These are phyloP conservation scores for Thymelicus sylvestris DNA, from an alignment of 2,888 invertebrate genomes.

Conservation along the genomic window DNA sequence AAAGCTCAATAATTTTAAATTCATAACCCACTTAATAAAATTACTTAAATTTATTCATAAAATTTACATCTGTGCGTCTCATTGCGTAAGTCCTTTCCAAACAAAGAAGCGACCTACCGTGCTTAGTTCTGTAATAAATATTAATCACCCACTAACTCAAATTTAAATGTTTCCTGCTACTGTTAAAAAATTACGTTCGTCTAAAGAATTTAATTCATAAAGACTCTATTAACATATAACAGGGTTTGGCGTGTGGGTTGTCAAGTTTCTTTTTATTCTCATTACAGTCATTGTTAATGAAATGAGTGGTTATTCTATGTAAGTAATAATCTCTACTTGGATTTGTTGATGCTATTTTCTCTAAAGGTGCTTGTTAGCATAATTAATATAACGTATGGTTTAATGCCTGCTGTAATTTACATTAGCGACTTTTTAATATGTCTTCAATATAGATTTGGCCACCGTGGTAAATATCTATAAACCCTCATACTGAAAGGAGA, in stretches of 20 bases:
- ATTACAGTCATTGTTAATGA: constrained; percentile 45
- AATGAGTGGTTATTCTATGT: constrained; percentile 39
- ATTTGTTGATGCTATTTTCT: constrained; percentile 15
- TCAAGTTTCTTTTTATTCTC: constrained; percentile 41
- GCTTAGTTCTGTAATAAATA: constrained; percentile 69
- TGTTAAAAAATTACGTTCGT: constrained; percentile 65
- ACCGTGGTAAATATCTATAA: not conserved
- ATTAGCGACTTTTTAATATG: not conserved
- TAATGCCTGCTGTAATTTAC: not conserved
- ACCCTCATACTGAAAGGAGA: not conserved
- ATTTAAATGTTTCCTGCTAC: constrained; percentile 79
- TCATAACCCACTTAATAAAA: constrained; percentile 39
- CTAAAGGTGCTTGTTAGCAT: constrained; percentile 18
- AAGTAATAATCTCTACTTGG: constrained; percentile 26
- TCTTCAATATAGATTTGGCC: not conserved
- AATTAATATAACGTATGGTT: constrained; percentile 8
- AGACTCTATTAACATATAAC: constrained; percentile 72
- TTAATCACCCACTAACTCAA: constrained; percentile 74
- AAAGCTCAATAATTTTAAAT: constrained; percentile 25
- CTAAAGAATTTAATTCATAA: constrained; percentile 67
- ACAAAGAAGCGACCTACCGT: constrained; percentile 49
- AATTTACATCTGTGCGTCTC: constrained; percentile 54
- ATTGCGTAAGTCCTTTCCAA: constrained; percentile 49
- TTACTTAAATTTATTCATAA: constrained; percentile 53
- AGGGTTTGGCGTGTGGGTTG: constrained; percentile 57